Evolutionary conservation across 2,113 vertebrate species (phyloP), one percentile per base, ranked within the genome.

Genomic region (Verasper variegatus): DNA sequence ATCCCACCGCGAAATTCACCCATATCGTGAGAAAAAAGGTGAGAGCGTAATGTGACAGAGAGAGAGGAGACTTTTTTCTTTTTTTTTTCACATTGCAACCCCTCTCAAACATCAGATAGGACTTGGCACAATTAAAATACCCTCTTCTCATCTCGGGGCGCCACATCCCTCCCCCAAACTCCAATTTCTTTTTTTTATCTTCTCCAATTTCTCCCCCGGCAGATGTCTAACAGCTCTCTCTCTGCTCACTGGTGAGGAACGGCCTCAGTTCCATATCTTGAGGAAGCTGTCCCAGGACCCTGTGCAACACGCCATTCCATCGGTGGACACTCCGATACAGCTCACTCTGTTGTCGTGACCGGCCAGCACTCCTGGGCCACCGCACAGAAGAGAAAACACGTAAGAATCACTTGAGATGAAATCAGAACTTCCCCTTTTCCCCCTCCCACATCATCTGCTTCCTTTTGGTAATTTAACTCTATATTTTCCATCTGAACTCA

Each of bases 221-320:
- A 54, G 74, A 63, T 70, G 56, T 62, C 11, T 68, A 24, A 66
- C 75, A 21, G 35, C 60, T 85, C 65, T 84, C 27, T 61, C 57
- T 79, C 67, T 66, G 55, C 86, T 56, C 49, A 26, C 40, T 73
- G 59, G 20, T 20, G 13, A 47, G 75, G 71, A 68, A 78, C 0
- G 0, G 57, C 74, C 67, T 93, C 93, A 99, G 92, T 99, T 99
- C 98, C 98, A 99, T 76, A 99, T 92, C 92, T 99, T 99, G 87
- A 99, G 96, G 94, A 99, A 99, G 93, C 97, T 99, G 91, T 99
- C 98, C 97, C 98, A 99, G 88, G 98, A 99, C 76, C 98, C 98
- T 0, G 98, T 99, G 82, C 97, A 96, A 77, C 95, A 96, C 0
- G 98, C 98, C 98, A 98, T 99, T 26, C 98, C 98, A 0, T 99